Evolutionary conservation across 2,888 invertebrate species (phyloP), one percentile per base, ranked within the genome.

Genomic region (Charanyca ferruginea): DNA sequence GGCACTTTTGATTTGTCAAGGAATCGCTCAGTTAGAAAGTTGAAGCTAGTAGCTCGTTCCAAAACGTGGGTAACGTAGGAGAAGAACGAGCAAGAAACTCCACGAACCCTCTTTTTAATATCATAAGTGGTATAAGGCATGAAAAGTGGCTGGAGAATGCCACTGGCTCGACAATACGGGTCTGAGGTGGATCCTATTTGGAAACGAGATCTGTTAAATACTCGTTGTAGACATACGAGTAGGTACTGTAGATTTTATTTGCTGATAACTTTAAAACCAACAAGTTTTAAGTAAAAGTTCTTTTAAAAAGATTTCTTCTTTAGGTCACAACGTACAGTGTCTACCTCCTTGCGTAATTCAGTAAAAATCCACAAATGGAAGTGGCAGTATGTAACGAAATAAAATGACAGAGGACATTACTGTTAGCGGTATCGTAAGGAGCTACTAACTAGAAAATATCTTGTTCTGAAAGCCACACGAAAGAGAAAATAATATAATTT

Each of bases 171-270:
- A n/a, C 32, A 25, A 66, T n/a, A 63, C 22, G 8, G 22, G 0
- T 11, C 22, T 25, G 41, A 59, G 20, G 32, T 18, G 38, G 38
- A 28, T 59, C 42, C n/a, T 59, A 44, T 54, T 68, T 49, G 70
- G 69, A 54, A 7, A 4, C n/a, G 28, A 25, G 25, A 3, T 16
- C 32, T 25, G 22, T 44, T 68, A 47, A 48, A 49, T 41, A 3
- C n/a, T 52, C 47, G 32, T 18, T 45, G 35, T 20, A 25, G 76
- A 76, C n/a, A n/a, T n/a, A n/a, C n/a, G n/a, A n/a, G n/a, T n/a
- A n/a, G n/a, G n/a, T n/a, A n/a, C 22, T 45, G 35, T 20, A 25
- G 76, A 76, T 76, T 45, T 45, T 0, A 35, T 5, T 3, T 23
- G 4, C 25, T 51, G 70, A 75, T 71, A 75, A 49, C 25, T 42